Percentiles rank a stretch among this genome's conserved stretches.
Conservation (phyloP, 2,113 vertebrate species). For the Phylloscopus trochilus region DNA sequence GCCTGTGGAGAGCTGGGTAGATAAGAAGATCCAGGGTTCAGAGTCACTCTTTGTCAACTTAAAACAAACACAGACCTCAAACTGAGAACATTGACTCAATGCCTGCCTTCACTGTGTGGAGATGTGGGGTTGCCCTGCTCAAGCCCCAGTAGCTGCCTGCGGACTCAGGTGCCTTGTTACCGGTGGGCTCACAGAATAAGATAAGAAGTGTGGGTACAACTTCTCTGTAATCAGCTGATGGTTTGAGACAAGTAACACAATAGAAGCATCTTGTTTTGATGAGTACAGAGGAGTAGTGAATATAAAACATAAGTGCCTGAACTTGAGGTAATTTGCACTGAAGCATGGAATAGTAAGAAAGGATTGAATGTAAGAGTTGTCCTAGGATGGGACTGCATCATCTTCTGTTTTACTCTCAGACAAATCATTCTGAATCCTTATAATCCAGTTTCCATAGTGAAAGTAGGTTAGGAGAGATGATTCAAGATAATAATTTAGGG, state of each 20-base stretch:
- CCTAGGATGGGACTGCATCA: background rate
- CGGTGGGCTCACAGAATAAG: background rate
- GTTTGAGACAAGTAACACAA: background rate
- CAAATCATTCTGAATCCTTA: background rate
- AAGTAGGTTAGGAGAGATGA: background rate
- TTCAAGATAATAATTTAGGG: background rate
- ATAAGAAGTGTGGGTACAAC: background rate
- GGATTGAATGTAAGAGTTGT: background rate
- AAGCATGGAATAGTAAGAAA: background rate
- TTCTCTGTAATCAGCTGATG: background rate
- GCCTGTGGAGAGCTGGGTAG: background rate
- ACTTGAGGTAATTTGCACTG: background rate
- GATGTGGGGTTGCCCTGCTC: background rate
- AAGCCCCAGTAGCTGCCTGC: background rate
- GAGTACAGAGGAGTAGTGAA: background rate
- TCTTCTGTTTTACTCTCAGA: background rate
- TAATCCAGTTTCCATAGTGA: background rate
- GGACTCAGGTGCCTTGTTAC: background rate
- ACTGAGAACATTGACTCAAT: background rate
- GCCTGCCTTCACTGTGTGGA: background rate
- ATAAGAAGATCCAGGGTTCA: background rate
- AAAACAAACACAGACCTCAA: background rate
- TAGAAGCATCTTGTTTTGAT: background rate
- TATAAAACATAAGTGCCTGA: background rate
- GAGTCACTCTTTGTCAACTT: background rate